Percentiles rank a stretch among this genome's conserved stretches.
These are phyloP conservation scores for Chionodraco myersi DNA, from an alignment of 2,113 vertebrate genomes.

Conservation along the genomic window DNA sequence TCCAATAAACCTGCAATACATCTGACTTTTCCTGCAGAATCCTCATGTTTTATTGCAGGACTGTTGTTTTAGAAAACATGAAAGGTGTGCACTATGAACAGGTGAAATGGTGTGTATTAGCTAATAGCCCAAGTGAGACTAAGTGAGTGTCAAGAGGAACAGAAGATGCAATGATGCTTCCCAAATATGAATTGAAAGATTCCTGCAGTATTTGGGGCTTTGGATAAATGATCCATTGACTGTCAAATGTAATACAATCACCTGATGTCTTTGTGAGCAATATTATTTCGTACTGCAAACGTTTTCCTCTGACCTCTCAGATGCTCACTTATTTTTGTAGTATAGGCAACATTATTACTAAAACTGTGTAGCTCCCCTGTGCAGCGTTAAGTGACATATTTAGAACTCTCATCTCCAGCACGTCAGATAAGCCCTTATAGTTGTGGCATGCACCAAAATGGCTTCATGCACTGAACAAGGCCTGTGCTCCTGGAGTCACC, in stretches of 20 bases:
- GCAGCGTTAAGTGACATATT: slow-evolving; percentile 14
- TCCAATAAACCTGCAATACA: slow-evolving; percentile 13
- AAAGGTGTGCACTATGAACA: background rate
- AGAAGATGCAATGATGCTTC: background rate
- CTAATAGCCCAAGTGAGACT: slow-evolving; percentile 12
- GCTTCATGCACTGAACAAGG: slow-evolving; percentile 14
- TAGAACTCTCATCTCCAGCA: slow-evolving; percentile 15
- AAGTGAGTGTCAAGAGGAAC: slow-evolving; percentile 45
- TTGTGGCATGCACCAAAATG: slow-evolving; percentile 42
- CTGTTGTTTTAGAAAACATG: background rate
- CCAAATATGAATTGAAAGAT: background rate
- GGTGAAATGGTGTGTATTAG: background rate
- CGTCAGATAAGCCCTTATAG: slow-evolving; percentile 1
- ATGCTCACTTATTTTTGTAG: slow-evolving; percentile 17
- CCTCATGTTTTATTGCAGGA: slow-evolving; percentile 18
- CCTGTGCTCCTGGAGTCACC: background rate
- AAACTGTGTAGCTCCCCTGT: slow-evolving; percentile 20
- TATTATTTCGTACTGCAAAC: background rate
- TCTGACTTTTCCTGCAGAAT: background rate
- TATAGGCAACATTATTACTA: slow-evolving; percentile 36
- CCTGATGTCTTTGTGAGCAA: background rate
- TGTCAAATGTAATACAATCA: background rate
- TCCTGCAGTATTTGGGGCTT: background rate
- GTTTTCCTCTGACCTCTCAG: slow-evolving; percentile 29
- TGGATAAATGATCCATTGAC: background rate